A percentile compares a stretch with the other conserved stretches of the same genome.
phyloP scores from a whole-genome alignment of 2,888 invertebrate genomes.

The Drosophila nr. perissopoda region DNA sequence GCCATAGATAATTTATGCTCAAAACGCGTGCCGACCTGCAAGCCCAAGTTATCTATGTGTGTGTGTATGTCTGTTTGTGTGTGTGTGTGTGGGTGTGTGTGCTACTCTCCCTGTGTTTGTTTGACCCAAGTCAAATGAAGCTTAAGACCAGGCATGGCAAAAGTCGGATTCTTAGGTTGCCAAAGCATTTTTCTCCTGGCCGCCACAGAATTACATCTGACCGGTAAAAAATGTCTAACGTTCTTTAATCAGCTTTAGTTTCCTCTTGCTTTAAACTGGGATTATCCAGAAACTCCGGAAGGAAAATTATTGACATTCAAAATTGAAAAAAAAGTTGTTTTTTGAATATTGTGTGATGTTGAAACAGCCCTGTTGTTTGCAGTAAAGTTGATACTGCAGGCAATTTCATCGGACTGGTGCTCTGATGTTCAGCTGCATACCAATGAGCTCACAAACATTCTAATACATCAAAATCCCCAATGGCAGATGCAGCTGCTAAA shows the following conservation, averaged over 20 bases:
- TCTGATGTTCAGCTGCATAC: constrained; percentile 43
- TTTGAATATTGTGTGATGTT: not conserved
- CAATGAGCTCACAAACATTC: constrained; percentile 56
- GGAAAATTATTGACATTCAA: not conserved
- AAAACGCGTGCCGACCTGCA: constrained; percentile 63
- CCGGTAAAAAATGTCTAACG: not conserved
- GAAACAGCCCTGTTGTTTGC: constrained; percentile 6
- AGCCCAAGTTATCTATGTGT: constrained; percentile 9
- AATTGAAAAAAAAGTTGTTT: not conserved
- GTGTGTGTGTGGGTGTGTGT: constrained; percentile 5
- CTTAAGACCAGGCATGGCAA: constrained; percentile 27
- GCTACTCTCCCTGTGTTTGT: constrained; percentile 29
- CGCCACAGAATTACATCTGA: not conserved
- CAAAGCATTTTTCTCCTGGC: constrained; percentile 1
- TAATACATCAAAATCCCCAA: constrained; percentile 63
- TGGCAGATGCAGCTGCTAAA: constrained; percentile 37
- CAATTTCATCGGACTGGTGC: constrained; percentile 10
- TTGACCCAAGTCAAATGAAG: constrained; percentile 50
- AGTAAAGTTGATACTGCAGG: constrained; percentile 4
- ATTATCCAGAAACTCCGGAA: not conserved
- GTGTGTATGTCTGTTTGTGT: not conserved
- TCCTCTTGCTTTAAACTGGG: not conserved
- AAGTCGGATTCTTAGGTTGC: constrained; percentile 3
- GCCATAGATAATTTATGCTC: constrained; percentile 71
- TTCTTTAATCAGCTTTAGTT: not conserved